Evolutionary conservation across 1,140 invertebrate genomes (phyloP).

Genomic region (Neodiprion lecontei): DNA sequence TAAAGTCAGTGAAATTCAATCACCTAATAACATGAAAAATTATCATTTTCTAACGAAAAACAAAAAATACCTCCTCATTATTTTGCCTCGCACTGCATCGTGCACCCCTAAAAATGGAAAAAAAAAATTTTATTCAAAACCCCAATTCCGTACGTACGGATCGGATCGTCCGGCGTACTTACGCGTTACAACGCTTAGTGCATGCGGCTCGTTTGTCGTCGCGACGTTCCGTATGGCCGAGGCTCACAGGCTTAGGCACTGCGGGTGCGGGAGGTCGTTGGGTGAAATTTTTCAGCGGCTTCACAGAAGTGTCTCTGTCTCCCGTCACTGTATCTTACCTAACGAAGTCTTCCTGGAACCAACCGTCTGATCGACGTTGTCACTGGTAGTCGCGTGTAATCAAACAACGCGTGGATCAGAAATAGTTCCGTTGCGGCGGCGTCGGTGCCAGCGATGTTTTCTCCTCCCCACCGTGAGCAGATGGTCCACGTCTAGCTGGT

Average conservation of each 20-base stretch:
- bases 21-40: too few species aligned
- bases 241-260: background rate
- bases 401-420: constrained; percentile 32
- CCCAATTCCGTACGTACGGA: too few species aligned
- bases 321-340: background rate
- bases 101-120: too few species aligned
- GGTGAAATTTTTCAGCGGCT: constrained; percentile 2
- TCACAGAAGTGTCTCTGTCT: constrained; percentile 1
- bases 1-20: too few species aligned
- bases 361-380: constrained; percentile 32
- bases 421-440: constrained; percentile 17
- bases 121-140: too few species aligned
- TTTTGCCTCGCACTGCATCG: too few species aligned
- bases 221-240: too few species aligned
- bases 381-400: constrained; percentile 43
- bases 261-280: background rate
- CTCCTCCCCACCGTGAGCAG: constrained; percentile 38
- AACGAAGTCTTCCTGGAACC: constrained; percentile 24
- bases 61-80: too few species aligned
- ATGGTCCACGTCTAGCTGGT: constrained; percentile 45
- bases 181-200: too few species aligned
- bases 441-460: constrained; percentile 27
- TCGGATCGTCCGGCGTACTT: too few species aligned
- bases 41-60: too few species aligned
- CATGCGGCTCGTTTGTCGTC: too few species aligned